Conservation (phyloP, 2,797 vertebrate species). For the Clarias pachynema region DNA sequence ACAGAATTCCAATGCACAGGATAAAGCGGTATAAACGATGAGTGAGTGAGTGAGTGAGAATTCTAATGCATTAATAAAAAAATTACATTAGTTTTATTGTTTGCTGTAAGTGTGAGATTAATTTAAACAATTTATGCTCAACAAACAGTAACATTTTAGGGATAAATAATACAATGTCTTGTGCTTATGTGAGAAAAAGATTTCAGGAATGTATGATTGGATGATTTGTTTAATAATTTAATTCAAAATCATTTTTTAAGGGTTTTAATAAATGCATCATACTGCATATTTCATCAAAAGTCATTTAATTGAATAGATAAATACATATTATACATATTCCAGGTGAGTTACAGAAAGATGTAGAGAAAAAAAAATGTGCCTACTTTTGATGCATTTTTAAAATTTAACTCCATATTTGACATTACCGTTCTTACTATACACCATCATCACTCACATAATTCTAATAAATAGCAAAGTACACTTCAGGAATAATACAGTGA, state of each 20-base stretch:
- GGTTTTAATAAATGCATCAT: not conserved
- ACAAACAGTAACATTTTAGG: not conserved
- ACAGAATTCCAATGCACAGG: not conserved
- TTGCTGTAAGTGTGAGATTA: not conserved
- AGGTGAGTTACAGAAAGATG: not conserved
- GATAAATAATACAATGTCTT: not conserved
- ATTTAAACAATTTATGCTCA: not conserved
- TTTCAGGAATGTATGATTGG: not conserved
- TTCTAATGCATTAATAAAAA: too few species aligned
- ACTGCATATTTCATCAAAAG: not conserved
- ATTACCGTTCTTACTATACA: slow-evolving; percentile 4
- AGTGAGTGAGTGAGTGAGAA: not conserved
- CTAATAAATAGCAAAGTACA: slow-evolving; percentile 13
- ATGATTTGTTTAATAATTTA: not conserved
- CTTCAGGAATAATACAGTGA: slow-evolving; percentile 42
- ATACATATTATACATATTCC: not conserved
- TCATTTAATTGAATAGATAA: not conserved
- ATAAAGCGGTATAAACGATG: too few species aligned
- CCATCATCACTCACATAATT: not conserved
- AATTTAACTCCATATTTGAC: not conserved
- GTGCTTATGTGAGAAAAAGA: too few species aligned
- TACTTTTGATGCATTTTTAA: not conserved
- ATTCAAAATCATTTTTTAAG: not conserved
- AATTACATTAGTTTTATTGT: not conserved
- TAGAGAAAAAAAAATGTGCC: not conserved